These are phyloP conservation scores for Epinotia bilunana DNA, from an alignment of 2,888 invertebrate genomes.

Conservation along the genomic window DNA sequence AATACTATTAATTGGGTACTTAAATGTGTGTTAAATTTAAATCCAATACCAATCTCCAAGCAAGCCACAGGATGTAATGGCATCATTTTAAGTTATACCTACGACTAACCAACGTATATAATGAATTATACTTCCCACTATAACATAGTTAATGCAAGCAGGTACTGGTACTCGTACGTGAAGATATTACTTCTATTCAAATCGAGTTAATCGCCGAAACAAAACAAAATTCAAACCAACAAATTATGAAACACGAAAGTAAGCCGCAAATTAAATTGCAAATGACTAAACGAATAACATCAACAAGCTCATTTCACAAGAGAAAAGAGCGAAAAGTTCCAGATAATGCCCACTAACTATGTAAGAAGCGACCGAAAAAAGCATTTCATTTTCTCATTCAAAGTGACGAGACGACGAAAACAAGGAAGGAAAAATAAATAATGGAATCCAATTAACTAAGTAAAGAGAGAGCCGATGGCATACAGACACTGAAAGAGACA, in stretches of 20 bases:
- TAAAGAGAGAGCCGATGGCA: conserved; percentile 55
- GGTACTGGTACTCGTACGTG: background rate
- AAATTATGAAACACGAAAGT: conserved; percentile 8
- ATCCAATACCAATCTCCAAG: no score
- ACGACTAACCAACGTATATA: no score
- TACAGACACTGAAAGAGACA: conserved; percentile 45
- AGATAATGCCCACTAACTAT: conserved; percentile 52
- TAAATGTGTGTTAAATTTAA: no score
- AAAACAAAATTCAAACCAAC: conserved; percentile 7
- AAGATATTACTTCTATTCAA: background rate
- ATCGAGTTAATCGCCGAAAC: no score
- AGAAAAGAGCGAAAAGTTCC: conserved; percentile 38
- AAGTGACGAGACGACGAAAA: conserved; percentile 62
- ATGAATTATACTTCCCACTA: no score
- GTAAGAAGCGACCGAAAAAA: conserved; percentile 58
- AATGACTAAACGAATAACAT: conserved; percentile 43
- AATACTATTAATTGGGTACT: no score
- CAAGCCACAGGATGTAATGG: no score
- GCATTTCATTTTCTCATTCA: conserved; percentile 62
- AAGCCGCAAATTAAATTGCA: conserved; percentile 25
- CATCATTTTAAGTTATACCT: no score
- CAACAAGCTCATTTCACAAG: conserved; percentile 43
- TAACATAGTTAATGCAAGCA: no score
- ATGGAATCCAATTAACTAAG: conserved; percentile 70
- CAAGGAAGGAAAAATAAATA: conserved; percentile 66